Conservation (phyloP, 2,888 invertebrate species). For the Lithophane leautieri region DNA sequence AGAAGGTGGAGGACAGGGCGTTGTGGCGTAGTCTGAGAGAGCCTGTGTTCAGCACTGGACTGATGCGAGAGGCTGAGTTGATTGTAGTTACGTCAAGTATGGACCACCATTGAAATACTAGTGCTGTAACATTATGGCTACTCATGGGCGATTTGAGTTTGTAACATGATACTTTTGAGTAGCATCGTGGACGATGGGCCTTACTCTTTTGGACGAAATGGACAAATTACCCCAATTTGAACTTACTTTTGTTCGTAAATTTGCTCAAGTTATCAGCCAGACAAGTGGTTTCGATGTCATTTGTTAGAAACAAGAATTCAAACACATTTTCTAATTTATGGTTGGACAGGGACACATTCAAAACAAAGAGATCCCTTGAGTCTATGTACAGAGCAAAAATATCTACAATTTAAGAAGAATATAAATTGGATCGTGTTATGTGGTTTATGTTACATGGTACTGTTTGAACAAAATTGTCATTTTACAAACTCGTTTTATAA, state of each 20-base stretch:
- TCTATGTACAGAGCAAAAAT: constrained; percentile 36
- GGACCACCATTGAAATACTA: neutral
- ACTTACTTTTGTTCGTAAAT: constrained; percentile 43
- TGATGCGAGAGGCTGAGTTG: neutral
- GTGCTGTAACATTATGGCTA: neutral
- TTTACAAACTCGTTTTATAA: constrained; percentile 26
- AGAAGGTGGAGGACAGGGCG: neutral
- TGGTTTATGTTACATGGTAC: neutral
- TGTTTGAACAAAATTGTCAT: constrained; percentile 19
- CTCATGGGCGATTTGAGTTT: neutral
- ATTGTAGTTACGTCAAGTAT: neutral
- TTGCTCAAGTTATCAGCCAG: constrained; percentile 33
- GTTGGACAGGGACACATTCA: constrained; percentile 61
- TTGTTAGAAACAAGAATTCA: constrained; percentile 60
- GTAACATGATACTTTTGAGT: neutral
- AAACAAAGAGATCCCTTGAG: constrained; percentile 51
- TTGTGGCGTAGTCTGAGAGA: neutral
- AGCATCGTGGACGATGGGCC: neutral
- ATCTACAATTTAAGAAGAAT: constrained; percentile 55
- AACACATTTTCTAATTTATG: constrained; percentile 64
- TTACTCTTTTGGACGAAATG: constrained; percentile 19
- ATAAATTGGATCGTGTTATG: constrained; percentile 35
- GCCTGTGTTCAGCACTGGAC: no score
- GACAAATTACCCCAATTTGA: constrained; percentile 43
- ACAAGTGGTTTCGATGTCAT: constrained; percentile 59